Evolutionary conservation across 2,797 vertebrate species (phyloP), one percentile per base, ranked within the genome.

Genomic region (Ceyx erithaca): DNA sequence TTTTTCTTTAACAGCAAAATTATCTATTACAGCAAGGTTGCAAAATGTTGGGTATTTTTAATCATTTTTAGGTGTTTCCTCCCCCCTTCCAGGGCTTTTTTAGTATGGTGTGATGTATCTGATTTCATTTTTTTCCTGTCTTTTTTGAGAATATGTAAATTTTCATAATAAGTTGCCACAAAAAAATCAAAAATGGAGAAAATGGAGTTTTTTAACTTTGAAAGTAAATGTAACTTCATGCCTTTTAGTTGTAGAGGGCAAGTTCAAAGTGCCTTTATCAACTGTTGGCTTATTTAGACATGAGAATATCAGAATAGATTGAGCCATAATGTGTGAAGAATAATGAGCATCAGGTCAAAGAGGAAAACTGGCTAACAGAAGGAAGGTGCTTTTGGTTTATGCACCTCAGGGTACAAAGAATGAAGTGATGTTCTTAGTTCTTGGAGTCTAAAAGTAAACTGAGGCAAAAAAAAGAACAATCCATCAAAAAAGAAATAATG

Each of bases 1-100:
- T 87, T 91, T 91, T 92, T 90, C 79, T 86, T 85, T 59, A 89
- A 73, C 55, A 92, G 76, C 46, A 91, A 90, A 82, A 82, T 86
- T 84, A 41, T 18, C 9, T 86, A 78, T 87, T 90, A 49, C 33
- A 73, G n/a, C 33, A 84, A 40, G 68, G 64, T 73, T 88, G 41
- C 63, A 73, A 57, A 83, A 69, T 57, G 31, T 9, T 85, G 76
- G 14, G 22, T 7, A 9, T n/a, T 26, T 40, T 87, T 63, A 55
- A 15, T 52, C 9, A 54, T 80, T 87, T 67, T 77, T 59, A 80
- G 80, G 9, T 73, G 22, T 85, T 85, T 81, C 6, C 15, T 84
- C 9, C 61, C 16, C 6, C 5, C 8, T 28, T 51, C 18, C 12
- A 52, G 31, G 10, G 31, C 18, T 76, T 83, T 69, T 69, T 41